Conservation (phyloP, 2,113 vertebrate genomes). For the Setophaga coronata region DNA sequence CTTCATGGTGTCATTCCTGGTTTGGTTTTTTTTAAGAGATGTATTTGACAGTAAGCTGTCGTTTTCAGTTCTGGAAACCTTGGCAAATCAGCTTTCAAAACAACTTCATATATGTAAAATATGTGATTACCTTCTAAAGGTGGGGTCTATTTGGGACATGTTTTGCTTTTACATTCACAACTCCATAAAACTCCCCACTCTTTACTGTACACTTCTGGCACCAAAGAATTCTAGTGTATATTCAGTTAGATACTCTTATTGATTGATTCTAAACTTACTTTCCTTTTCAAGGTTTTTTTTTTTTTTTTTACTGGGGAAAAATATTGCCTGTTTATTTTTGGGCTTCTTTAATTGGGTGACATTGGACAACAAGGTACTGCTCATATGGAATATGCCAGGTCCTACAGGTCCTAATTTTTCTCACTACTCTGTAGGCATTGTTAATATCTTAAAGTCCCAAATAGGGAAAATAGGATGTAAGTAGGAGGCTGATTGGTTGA, state of each 20-base stretch:
- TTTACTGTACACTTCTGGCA: not conserved
- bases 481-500: not conserved
- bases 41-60: not conserved
- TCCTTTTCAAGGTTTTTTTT: not conserved
- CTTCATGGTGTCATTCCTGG: not conserved
- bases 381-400: not conserved
- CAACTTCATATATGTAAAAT: not conserved
- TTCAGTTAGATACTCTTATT: not conserved
- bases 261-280: not conserved
- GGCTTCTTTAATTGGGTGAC: not conserved
- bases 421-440: not conserved
- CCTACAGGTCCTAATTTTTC: not conserved
- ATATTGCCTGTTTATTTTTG: not conserved
- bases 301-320: not conserved
- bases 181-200: fast-evolving
- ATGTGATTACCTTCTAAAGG: not conserved
- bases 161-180: not conserved
- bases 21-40: not conserved
- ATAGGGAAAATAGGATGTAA: not conserved
- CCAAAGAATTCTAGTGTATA: not conserved
- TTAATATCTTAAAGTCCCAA: not conserved
- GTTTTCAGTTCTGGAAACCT: not conserved
- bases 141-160: not conserved
- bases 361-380: not conserved
- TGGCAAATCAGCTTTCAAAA: not conserved